Base-by-base conservation (phyloP, 2,888 invertebrate species). In the Lasioglossum zephyrum region DNA sequence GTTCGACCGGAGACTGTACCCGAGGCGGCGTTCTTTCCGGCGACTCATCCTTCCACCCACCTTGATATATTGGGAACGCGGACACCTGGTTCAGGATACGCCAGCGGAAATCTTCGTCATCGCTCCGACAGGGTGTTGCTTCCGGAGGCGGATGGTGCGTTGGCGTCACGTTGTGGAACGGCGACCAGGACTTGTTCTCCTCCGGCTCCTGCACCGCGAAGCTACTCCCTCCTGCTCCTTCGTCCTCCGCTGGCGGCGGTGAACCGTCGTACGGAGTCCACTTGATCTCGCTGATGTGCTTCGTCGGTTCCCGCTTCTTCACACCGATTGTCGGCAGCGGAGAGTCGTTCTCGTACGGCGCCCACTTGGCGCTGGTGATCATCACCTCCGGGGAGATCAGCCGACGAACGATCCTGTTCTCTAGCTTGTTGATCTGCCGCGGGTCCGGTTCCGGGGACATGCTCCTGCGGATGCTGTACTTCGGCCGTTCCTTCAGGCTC, bases 371-470 rank as follows among this genome's bases (percentile, higher is more conserved):
- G 76, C 93, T 91, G 26, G 91, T 90, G 60, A 95, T 88, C 39
- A 90, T 92, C 75, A 95, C 92, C 76, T 94, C 95, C 0, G 95
- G 95, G 4, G 95, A 95, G 84, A 95, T 93, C 18, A 95, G 89
- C 69, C 94, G 88, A 39, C 93, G 92, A 0, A 95, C 92, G 13
- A 94, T 87, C 4, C 94, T 92, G 77, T 93, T 94, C 78, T 95
- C 93, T 26, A 94, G 77, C 11, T 91, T 90, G 82, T 73, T 90
- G 26, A 94, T 80, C 44, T 92, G 93, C 13, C 94, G 88, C 0
- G 93, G 93, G 84, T 94, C 94, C 16, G 95, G 95, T 39, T 95
- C 95, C 11, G 95, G 95, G 1, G 95, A 95, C 86, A 95, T 91
- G 87, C 95, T 95, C 49, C 94, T 92, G 49, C 94, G 91, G 13